Base-by-base conservation (phyloP, 2,797 vertebrate genomes). In the Onychomys arenicola region DNA sequence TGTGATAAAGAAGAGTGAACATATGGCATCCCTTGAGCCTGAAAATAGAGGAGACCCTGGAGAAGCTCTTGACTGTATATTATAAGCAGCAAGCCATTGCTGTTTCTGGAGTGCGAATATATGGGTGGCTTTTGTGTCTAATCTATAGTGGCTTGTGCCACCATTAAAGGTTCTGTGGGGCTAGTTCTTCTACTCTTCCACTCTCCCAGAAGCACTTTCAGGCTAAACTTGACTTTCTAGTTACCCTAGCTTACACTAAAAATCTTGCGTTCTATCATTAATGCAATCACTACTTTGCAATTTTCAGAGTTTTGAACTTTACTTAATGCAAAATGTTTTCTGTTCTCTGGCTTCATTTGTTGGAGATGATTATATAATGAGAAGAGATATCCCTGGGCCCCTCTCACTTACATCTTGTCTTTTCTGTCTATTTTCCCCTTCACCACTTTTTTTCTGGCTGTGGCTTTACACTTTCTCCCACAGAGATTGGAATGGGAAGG, bases 381-480 rank as follows among this genome's bases (percentile, higher is more conserved):
- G 12, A 19, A 67, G 21, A 0, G 19, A 1, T 19, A 1, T 29
- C 1, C 13, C 3, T 32, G 10, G 75, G 10, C 21, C 49, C 7
- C 19, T 52, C 11, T 52, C 6, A 23, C 32, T 85, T 34, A 17
- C 10, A 1, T 12, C 37, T 34, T 21, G 21, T 32, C 2, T 37
- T n/a, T 32, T 59, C 32, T 65, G 14, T 78, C 57, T 59, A 2
- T 67, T 7, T 27, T 69, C 34, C 29, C 65, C 16, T 49, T 73
- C 32, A 13, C 14, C 19, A 11, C 12, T 8, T 21, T 52, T 57
- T 40, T 85, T 73, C 52, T 46, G 21, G 52, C 8, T 85, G 75
- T 37, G 16, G 7, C 57, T 61, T 83, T 6, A 40, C 2, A 16
- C 34, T 57, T 93, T 23, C 12, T 49, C 23, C 49, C 16, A 25